Conservation (phyloP, 2,113 vertebrate species). For the Trachemys scripta region DNA sequence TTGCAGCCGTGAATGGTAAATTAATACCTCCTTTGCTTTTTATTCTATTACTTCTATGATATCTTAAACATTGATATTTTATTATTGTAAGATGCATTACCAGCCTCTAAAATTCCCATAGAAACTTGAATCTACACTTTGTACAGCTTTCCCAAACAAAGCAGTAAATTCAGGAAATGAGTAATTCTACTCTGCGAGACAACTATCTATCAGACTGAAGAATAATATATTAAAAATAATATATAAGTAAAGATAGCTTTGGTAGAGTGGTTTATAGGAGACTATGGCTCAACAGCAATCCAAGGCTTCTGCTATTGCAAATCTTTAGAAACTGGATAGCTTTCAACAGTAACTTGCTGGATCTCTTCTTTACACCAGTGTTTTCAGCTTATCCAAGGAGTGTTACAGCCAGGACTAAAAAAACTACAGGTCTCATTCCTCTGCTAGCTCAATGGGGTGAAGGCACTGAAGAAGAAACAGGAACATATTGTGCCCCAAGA, state of each 20-base stretch:
- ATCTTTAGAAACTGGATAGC: neutral
- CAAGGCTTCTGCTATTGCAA: neutral
- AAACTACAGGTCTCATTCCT: neutral
- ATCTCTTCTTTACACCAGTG: neutral
- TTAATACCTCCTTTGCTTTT: neutral
- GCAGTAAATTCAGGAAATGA: neutral
- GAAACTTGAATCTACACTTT: neutral
- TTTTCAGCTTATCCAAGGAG: neutral
- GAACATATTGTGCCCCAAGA: neutral
- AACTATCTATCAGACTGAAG: neutral
- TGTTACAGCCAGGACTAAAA: neutral
- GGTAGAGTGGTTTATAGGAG: neutral
- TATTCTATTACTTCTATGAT: neutral
- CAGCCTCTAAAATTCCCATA: neutral
- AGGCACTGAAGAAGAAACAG: neutral
- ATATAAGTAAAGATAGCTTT: neutral
- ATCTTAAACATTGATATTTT: neutral
- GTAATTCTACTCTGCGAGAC: neutral
- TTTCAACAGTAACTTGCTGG: neutral
- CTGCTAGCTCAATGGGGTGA: constrained; percentile 15
- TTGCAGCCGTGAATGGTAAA: neutral
- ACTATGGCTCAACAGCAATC: neutral
- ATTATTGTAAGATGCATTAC: neutral
- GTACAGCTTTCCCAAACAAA: too few species aligned
- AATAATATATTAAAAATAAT: neutral